These are phyloP conservation scores for Leuciscus waleckii DNA, from an alignment of 2,797 vertebrate genomes.

Conservation along the genomic window DNA sequence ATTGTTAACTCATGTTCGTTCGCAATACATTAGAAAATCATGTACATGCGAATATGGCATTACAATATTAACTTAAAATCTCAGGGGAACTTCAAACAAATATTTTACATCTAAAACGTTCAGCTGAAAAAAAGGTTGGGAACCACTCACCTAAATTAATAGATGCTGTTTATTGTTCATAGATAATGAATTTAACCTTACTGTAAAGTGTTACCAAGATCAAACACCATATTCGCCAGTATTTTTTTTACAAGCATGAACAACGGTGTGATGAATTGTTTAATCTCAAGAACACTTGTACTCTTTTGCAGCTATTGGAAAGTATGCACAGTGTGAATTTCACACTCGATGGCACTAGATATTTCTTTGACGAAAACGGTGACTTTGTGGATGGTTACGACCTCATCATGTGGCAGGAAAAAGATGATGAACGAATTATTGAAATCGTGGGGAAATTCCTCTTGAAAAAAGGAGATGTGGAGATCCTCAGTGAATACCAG, in stretches of 20 bases:
- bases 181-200: too few relatives aligned
- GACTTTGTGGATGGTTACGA: conserved; percentile 62
- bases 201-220: neutral
- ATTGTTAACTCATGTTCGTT: neutral
- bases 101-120: too few relatives aligned
- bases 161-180: too few relatives aligned
- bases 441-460: conserved; percentile 56
- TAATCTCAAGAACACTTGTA: neutral
- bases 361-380: conserved; percentile 56
- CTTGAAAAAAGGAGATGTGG: conserved; percentile 22
- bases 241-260: neutral
- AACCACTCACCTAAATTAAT: too few relatives aligned
- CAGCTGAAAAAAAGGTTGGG: too few relatives aligned
- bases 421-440: neutral
- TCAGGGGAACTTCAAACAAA: too few relatives aligned
- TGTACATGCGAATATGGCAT: too few relatives aligned
- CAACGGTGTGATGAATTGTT: neutral
- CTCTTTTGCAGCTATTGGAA: conserved; percentile 41
- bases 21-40: too few relatives aligned
- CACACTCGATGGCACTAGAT: conserved; percentile 37
- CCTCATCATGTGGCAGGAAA: conserved; percentile 54
- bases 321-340: conserved; percentile 46
- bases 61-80: too few relatives aligned
- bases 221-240: neutral
- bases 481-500: conserved; percentile 9